Base-by-base conservation (phyloP, 2,113 vertebrate genomes). In the Petrocephalus microphthalmus region DNA sequence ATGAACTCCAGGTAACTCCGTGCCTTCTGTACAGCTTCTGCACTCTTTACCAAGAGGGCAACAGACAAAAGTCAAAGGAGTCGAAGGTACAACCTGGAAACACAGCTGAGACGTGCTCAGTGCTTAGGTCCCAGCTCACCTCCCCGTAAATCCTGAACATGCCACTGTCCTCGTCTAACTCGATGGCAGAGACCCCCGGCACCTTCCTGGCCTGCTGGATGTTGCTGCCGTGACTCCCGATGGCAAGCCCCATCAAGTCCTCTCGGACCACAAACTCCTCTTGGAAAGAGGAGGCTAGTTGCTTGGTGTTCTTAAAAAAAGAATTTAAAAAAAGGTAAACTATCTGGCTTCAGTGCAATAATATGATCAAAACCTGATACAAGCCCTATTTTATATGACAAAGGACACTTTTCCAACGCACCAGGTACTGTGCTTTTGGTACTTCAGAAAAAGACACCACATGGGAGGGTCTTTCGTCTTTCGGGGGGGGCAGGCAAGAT, bases 181-280 rank as follows among this genome's bases (percentile, higher is more conserved):
- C 97, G 0, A 98, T 97, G 89, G 97, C 97, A 0, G 96, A 96
- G 93, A 98, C 96, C 0, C 97, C 97, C 0, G 94, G 91, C 51
- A 97, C 96, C 90, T 97, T 97, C 3, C 97, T 94, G 86, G 97
- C 97, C 91, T 98, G 97, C 91, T 98, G 97, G 91, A 98, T 98
- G 94, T 98, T 98, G 93, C 91, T 96, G 85, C 97, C 97, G 0
- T 98, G 97, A 88, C 96, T 98, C 64, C 97, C 97, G 2, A 98
- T 98, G 81, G 97, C 97, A 87, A 98, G 92, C 20, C 97, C 97
- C 96, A 98, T 97, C 84, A 98, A 93, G 89, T 98, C 97, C 1
- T 96, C 93, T 53, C 97, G 94, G 29, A 98, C 97, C 0, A 86
- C 93, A 87, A 98, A 97, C 93, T 98, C 97, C 89, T 98, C 97